Evolutionary conservation across 2,888 invertebrate genomes (phyloP), one percentile per base, ranked within the genome.

Genomic region (Antitype chi): DNA sequence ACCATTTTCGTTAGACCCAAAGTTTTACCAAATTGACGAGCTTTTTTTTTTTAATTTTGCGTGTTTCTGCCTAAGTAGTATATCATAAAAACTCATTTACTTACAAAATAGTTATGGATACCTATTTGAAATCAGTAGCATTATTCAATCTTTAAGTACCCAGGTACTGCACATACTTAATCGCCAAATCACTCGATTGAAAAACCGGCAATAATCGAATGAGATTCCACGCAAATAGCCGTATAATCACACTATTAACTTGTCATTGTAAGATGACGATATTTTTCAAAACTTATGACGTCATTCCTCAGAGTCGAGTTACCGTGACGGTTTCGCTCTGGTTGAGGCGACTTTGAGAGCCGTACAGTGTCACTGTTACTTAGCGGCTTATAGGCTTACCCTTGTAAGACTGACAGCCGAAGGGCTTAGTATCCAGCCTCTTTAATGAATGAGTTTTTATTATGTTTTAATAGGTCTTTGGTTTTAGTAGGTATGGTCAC

Each of bases 301-400:
- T 93, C 89, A 89, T 38, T 28, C 17, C 25, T 15, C 60, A 53
- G 84, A 75, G 70, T 67, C 70, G 72, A 86, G 74, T 78, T 77
- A 76, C 87, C 92, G 91, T 91, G 90, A 91, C 92, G 86, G 94
- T 88, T 86, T 60, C 92, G 93, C 90, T 93, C 94, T 93, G 89
- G 87, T 94, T 93, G 76, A 72, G 47, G 78, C 85, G 93, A 90
- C 93, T 93, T 93, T 94, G 94, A 91, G 86, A 85, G 72, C 77
- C 74, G 85, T 17, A 82, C 91, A 90, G 89, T 92, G 92, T 92
- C 92, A 90, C 87, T 90, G 87, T 64, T 78, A 63, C 70, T 76
- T 62, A 49, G 63, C 64, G 70, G 69, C 28, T 59, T 60, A 25
- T 73, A 64, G 55, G 23, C 20, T 78, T 63, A 70, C 75, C n/a